Conservation (phyloP, 2,113 vertebrate genomes). For the Apistogramma diplotaenia region DNA sequence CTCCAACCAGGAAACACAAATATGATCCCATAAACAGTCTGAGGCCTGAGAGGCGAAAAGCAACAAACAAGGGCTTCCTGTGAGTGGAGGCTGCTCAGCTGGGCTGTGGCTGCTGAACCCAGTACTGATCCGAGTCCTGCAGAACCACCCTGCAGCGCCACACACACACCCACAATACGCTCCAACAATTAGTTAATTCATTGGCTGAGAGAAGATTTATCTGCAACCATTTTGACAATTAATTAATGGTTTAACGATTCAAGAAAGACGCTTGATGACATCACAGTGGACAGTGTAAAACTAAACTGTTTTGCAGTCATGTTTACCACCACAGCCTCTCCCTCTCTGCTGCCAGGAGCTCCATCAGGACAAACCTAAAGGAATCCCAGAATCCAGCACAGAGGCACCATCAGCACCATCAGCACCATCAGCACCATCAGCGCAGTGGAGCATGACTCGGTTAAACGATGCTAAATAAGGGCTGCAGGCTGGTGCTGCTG, state of each 20-base stretch:
- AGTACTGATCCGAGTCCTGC: no score
- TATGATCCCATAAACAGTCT: not conserved
- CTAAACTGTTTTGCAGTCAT: not conserved
- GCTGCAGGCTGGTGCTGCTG: slow-evolving; percentile 20
- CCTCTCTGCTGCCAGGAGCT: not conserved
- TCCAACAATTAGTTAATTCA: no score
- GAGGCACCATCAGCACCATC: not conserved
- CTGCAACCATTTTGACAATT: no score
- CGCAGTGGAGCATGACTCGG: slow-evolving; percentile 6
- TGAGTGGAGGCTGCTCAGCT: not conserved
- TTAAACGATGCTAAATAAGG: slow-evolving; percentile 35
- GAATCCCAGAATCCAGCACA: not conserved
- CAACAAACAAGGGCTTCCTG: not conserved
- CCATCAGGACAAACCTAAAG: not conserved
- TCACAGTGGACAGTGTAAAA: not conserved
- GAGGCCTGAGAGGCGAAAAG: not conserved
- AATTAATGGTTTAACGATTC: not conserved
- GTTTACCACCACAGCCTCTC: not conserved
- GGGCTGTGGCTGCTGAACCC: no score
- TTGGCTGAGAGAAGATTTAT: no score
- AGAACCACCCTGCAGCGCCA: no score
- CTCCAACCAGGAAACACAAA: not conserved
- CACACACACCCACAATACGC: no score
- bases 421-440: not conserved
- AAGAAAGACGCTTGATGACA: not conserved